Evolutionary conservation across 2,113 vertebrate genomes (phyloP).

Genomic region (Bujurquina vittata): DNA sequence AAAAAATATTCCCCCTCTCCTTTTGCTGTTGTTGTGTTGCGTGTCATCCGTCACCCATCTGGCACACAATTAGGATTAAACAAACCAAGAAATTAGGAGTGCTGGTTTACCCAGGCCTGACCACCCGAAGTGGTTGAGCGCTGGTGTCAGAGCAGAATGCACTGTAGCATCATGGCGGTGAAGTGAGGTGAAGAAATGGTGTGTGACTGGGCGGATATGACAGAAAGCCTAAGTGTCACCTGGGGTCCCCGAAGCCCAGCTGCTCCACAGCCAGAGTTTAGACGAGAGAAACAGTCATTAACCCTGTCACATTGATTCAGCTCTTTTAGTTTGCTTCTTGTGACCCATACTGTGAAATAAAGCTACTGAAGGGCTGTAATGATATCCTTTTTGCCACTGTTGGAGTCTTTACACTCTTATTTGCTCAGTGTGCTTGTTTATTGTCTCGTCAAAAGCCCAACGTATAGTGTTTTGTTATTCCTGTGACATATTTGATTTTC

Average conservation of each 20-base stretch:
- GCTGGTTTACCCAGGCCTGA: background rate
- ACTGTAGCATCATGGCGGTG: conserved; percentile 12
- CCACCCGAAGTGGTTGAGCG: conserved; percentile 25
- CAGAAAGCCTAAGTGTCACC: conserved; percentile 74
- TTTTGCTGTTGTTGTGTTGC: background rate
- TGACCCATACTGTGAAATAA: conserved; percentile 65
- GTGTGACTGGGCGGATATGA: conserved; percentile 74
- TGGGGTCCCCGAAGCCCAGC: conserved; percentile 66
- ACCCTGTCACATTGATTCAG: conserved; percentile 77
- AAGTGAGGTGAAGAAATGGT: conserved; percentile 66
- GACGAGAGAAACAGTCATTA: conserved; percentile 75
- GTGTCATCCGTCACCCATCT: conserved; percentile 16
- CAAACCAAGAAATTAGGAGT: conserved; percentile 29
- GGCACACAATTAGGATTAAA: conserved; percentile 29
- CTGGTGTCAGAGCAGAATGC: conserved; percentile 25
- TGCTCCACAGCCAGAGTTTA: conserved; percentile 67
- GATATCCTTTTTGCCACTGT: conserved; percentile 47
- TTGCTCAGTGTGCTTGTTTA: conserved; percentile 51
- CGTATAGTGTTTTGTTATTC: conserved; percentile 61
- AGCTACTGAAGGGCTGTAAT: conserved; percentile 48
- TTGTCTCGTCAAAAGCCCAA: conserved; percentile 56
- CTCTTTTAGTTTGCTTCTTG: conserved; percentile 50
- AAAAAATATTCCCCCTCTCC: background rate
- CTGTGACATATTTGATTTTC: conserved; percentile 70
- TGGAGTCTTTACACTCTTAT: conserved; percentile 25